These are phyloP conservation scores for Yponomeuta plumbellus DNA, from an alignment of 2,888 invertebrate species.

Conservation along the genomic window DNA sequence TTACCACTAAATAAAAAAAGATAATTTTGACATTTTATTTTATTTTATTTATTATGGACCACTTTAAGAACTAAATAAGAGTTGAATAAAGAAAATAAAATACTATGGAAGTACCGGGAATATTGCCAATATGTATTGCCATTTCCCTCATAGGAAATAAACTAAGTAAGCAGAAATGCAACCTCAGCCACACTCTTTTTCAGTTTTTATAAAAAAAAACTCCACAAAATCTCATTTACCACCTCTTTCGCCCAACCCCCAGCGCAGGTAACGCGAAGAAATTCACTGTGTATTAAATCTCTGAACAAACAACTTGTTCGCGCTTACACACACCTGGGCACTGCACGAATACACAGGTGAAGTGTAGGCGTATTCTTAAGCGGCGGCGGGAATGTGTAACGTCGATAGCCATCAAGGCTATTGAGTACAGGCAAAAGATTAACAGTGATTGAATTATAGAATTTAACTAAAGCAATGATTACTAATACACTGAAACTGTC, in stretches of 20 bases:
- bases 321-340: constrained; percentile 52
- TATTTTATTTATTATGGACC: too few species aligned
- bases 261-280: constrained; percentile 68
- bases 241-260: constrained; percentile 33
- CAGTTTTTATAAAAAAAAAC: neutral
- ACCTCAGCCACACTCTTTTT: neutral
- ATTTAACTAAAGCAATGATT: neutral
- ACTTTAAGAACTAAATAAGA: too few species aligned
- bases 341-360: constrained; percentile 17
- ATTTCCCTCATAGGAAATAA: too few species aligned
- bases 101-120: too few species aligned
- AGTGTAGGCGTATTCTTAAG: neutral
- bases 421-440: neutral
- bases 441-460: neutral
- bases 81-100: too few species aligned
- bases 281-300: constrained; percentile 74
- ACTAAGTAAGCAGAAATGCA: too few species aligned
- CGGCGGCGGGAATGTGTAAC: neutral
- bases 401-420: neutral
- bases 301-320: constrained; percentile 75
- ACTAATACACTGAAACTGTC: neutral
- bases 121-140: too few species aligned
- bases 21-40: too few species aligned
- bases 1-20: too few species aligned
- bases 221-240: constrained; percentile 30